A percentile compares a stretch with the other conserved stretches of the same genome.
Conservation (phyloP, 2,888 invertebrate species). For the Drosophila recens region DNA sequence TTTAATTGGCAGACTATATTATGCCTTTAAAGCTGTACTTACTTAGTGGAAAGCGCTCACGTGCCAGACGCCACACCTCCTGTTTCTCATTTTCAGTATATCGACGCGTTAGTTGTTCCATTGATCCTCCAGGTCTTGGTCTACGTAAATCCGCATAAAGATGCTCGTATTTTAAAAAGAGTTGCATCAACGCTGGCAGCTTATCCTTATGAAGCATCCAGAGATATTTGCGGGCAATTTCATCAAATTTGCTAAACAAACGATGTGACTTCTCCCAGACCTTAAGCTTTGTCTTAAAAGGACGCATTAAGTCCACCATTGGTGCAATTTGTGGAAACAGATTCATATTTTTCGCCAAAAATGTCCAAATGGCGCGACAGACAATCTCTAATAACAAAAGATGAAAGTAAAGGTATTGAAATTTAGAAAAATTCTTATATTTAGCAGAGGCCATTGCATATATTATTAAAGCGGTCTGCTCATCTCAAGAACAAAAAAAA, state of each 20-base stretch:
- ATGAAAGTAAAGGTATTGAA: neutral
- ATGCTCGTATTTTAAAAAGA: constrained; percentile 40
- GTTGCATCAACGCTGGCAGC: constrained; percentile 51
- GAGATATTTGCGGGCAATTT: constrained; percentile 56
- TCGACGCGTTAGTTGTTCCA: fast-evolving
- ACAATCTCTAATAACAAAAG: constrained; percentile 45
- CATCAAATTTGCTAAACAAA: constrained; percentile 68
- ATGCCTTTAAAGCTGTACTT: constrained; percentile 16
- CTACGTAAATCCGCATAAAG: constrained; percentile 59
- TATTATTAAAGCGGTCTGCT: too few relatives aligned
- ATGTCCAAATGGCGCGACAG: constrained; percentile 71
- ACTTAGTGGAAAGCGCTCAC: constrained; percentile 53
- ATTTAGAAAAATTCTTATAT: too few relatives aligned
- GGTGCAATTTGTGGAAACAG: constrained; percentile 73
- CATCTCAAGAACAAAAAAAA: too few relatives aligned
- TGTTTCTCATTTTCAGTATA: constrained; percentile 11
- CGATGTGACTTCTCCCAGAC: constrained; percentile 66
- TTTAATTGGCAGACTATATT: neutral
- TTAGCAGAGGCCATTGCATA: too few relatives aligned
- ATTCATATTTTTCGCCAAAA: constrained; percentile 64
- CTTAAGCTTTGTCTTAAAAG: constrained; percentile 45
- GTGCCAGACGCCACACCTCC: constrained; percentile 65
- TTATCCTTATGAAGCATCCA: constrained; percentile 50
- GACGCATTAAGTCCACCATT: constrained; percentile 71
- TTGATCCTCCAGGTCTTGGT: constrained; percentile 21